These are phyloP conservation scores for Stegodyphus mimosarum DNA, from an alignment of 1,140 invertebrate genomes.

Conservation along the genomic window DNA sequence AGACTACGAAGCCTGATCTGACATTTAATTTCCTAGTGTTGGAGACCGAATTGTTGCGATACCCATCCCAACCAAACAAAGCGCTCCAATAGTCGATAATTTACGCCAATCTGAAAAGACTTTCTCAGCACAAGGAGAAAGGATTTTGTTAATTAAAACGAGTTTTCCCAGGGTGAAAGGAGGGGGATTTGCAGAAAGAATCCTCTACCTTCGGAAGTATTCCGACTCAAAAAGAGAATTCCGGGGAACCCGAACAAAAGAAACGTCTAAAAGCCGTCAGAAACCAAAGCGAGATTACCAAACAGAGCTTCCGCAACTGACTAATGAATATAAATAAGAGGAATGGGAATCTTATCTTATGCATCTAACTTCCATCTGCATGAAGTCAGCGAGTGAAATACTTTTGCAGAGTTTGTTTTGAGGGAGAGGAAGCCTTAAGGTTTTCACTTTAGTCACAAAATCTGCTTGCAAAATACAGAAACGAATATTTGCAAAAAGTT, in stretches of 20 bases:
- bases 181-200: neutral
- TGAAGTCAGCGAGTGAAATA: no score
- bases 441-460: no score
- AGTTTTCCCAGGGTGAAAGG: neutral
- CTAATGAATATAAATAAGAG: constrained; percentile 13
- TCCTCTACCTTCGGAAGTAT: neutral
- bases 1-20: neutral
- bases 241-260: neutral
- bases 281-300: neutral
- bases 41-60: neutral
- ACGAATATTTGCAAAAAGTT: no score
- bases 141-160: constrained; percentile 15
- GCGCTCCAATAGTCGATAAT: constrained; percentile 2
- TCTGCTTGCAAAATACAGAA: no score
- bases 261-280: constrained; percentile 15
- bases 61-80: neutral
- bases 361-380: neutral
- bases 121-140: neutral
- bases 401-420: neutral
- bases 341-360: neutral
- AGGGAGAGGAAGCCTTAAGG: neutral
- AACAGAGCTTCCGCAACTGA: neutral
- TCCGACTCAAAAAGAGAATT: neutral
- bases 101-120: neutral
- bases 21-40: constrained; percentile 16